phyloP scores from a whole-genome alignment of 2,797 vertebrate species.

The Corythornis leucogaster region DNA sequence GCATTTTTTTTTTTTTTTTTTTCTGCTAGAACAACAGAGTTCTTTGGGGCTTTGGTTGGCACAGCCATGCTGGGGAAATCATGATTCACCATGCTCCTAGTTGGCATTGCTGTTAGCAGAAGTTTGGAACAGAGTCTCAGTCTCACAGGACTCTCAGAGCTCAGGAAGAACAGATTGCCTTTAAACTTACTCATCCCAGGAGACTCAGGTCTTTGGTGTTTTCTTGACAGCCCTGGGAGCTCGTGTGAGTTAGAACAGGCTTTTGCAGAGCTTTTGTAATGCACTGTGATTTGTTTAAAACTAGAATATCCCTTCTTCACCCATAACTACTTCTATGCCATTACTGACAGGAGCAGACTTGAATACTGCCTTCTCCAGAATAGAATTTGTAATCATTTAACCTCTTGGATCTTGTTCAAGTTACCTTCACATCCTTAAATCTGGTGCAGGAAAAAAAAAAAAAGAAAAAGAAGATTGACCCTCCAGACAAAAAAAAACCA shows the following conservation, averaged over 20 bases:
- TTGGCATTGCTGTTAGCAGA: slow-evolving; percentile 51
- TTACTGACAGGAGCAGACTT: neutral
- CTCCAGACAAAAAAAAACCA: neutral
- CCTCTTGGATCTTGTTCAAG: neutral
- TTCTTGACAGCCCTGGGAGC: slow-evolving; percentile 58
- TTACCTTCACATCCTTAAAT: neutral
- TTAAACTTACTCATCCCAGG: slow-evolving; percentile 59
- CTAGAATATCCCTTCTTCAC: neutral
- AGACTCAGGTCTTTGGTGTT: slow-evolving; percentile 36
- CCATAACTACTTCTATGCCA: neutral
- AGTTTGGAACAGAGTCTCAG: slow-evolving; percentile 37
- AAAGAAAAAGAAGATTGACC: neutral
- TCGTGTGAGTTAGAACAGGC: slow-evolving; percentile 22
- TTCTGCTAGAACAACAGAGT: neutral
- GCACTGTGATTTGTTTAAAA: neutral
- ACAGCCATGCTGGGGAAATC: slow-evolving; percentile 44
- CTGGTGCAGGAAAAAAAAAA: neutral
- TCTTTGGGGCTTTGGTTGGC: slow-evolving; percentile 31
- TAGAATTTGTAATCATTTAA: neutral
- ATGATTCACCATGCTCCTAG: slow-evolving; percentile 37
- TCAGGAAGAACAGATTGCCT: slow-evolving; percentile 67
- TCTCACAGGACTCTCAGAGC: slow-evolving; percentile 51
- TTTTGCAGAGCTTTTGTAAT: slow-evolving; percentile 37
- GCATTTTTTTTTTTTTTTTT: neutral
- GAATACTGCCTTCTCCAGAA: neutral